Base-by-base conservation (phyloP, 2,888 invertebrate genomes). In the Nezara viridula region DNA sequence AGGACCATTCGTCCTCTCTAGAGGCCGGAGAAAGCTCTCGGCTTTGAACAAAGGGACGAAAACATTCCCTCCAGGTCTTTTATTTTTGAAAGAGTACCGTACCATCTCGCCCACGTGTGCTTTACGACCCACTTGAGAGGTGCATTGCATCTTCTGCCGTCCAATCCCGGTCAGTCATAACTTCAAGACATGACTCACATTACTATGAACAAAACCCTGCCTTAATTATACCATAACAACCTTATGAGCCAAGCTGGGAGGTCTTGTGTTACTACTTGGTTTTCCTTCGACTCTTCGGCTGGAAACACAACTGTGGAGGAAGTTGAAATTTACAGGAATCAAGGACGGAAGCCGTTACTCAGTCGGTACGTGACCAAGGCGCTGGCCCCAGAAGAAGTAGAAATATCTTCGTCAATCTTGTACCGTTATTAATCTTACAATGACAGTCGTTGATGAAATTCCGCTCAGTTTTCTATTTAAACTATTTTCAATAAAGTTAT, bases 271-370 rank as follows among this genome's bases (percentile, higher is more conserved):
- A 44, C 12, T 10, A n/a, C 2, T 24, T n/a, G 7, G 81, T n/a
- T n/a, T 81, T n/a, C n/a, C n/a, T 81, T 81, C 4, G 21, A n/a
- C 77, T 37, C 24, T 12, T 12, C 44, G 24, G 12, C n/a, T 81
- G 81, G 32, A 44, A 81, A 81, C n/a, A 44, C 44, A 44, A 44
- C 32, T 32, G 21, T 73, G 66, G 66, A 73, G 66, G 66, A 73
- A 73, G 66, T 73, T 73, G 37, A 73, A 73, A 73, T 73, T 73
- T 73, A 73, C 66, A 19, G 66, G 66, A 73, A 73, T 73, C 66
- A 73, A 73, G 66, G 66, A 73, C 66, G 66, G 66, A 73, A 73
- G 44, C 81, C 81, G 81, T 81, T 81, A 81, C 44, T 40, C 44
- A 40, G 81, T 40, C 14, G 12, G n/a, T 81, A 81, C 81, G 81